Evolutionary conservation across 2,113 vertebrate species (phyloP).

Genomic region (Illadopsis cleaveri): DNA sequence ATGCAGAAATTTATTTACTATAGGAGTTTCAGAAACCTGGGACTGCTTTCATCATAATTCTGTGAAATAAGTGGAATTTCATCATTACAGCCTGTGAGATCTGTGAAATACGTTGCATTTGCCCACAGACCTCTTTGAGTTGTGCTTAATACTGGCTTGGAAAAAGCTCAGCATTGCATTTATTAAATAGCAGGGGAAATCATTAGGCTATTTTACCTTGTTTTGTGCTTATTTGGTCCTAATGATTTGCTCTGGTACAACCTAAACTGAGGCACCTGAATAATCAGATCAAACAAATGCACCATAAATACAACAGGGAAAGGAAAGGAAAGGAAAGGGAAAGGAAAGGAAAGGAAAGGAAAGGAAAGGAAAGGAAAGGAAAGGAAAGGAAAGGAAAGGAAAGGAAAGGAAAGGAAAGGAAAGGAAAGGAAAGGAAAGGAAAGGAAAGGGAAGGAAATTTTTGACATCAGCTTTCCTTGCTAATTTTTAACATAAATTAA

Average conservation of each 20-base stretch:
- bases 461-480: neutral
- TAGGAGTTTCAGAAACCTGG: neutral
- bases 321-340: too few relatives aligned
- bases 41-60: neutral
- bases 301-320: neutral
- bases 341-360: too few relatives aligned
- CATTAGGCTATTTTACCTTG: neutral
- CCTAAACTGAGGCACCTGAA: neutral
- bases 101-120: accelerated
- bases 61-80: neutral
- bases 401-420: too few relatives aligned
- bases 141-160: neutral
- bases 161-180: neutral
- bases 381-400: too few relatives aligned
- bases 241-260: neutral
- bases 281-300: neutral
- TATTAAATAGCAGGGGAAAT: neutral
- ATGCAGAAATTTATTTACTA: neutral
- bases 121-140: neutral
- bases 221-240: neutral
- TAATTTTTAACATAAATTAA: neutral
- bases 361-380: too few relatives aligned
- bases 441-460: neutral
- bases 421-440: neutral
- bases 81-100: neutral